Conservation (phyloP, 2,888 invertebrate species). For the Coremacera marginata region DNA sequence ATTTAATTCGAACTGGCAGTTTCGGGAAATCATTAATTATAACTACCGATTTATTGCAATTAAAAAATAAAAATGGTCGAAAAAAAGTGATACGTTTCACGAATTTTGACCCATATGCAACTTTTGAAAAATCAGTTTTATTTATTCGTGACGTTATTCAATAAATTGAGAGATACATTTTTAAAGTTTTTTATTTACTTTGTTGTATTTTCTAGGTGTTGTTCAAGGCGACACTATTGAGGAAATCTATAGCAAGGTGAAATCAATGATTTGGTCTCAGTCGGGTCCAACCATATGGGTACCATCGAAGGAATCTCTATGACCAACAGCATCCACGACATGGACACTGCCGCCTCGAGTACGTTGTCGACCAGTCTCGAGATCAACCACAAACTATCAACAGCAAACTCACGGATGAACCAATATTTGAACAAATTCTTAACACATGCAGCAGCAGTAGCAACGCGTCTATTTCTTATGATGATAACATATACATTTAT, state of each 20-base stretch:
- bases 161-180: no score
- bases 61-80: no score
- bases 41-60: no score
- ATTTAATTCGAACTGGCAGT: no score
- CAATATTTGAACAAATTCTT: conserved; percentile 39
- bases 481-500: not conserved
- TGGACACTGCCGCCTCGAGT: conserved; percentile 74
- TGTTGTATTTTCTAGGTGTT: conserved; percentile 76
- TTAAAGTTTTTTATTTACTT: no score
- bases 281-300: conserved; percentile 98
- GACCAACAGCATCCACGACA: conserved; percentile 75
- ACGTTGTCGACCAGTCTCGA: conserved; percentile 69
- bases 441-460: conserved; percentile 5
- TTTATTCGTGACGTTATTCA: no score
- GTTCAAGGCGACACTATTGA: conserved; percentile 98
- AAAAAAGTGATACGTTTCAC: no score
- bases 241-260: conserved; percentile 95
- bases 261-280: conserved; percentile 94
- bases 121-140: no score
- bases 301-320: conserved; percentile 94
- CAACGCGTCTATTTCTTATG: conserved; percentile 17
- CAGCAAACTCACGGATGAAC: conserved; percentile 55
- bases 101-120: no score
- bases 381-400: conserved; percentile 64
- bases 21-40: no score